Evolutionary conservation across 2,797 vertebrate species (phyloP).

Genomic region (Acanthurus lineatus): DNA sequence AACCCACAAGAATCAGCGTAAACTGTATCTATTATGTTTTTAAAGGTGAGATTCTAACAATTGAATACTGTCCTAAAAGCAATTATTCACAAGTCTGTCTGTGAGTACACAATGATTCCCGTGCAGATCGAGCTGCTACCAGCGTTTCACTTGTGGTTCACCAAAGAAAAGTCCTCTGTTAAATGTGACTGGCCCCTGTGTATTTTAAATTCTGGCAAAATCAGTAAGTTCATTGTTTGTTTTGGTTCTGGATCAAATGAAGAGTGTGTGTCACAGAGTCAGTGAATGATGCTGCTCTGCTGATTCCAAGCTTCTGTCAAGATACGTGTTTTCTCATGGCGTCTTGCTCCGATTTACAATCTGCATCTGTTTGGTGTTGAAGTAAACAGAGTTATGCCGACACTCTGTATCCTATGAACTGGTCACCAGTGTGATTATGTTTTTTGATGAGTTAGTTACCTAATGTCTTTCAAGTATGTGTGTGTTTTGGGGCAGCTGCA

Average conservation of each 20-base stretch:
- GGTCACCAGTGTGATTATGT: background rate
- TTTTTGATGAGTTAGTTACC: slow-evolving; percentile 13
- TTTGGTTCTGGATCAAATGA: background rate
- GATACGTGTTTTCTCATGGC: background rate
- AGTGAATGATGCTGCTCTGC: background rate
- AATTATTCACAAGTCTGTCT: background rate
- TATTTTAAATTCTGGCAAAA: slow-evolving; percentile 4
- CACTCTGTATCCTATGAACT: slow-evolving; percentile 3
- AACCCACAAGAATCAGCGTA: too few relatives aligned
- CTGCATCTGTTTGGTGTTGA: background rate
- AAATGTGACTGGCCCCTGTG: slow-evolving; percentile 16
- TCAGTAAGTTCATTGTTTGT: slow-evolving; percentile 21
- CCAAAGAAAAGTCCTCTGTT: background rate
- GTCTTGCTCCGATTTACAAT: background rate
- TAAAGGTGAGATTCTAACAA: background rate
- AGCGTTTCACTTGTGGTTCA: background rate
- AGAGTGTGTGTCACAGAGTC: slow-evolving; percentile 30
- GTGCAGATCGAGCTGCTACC: background rate
- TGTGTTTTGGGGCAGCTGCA: background rate
- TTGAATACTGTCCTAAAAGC: background rate
- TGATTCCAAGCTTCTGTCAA: too few relatives aligned
- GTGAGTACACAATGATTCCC: background rate
- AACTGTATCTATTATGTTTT: too few relatives aligned
- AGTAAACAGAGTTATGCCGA: background rate
- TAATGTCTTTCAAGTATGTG: background rate